Evolutionary conservation across 2,797 vertebrate genomes (phyloP).

Genomic region (Galagoides demidoff): DNA sequence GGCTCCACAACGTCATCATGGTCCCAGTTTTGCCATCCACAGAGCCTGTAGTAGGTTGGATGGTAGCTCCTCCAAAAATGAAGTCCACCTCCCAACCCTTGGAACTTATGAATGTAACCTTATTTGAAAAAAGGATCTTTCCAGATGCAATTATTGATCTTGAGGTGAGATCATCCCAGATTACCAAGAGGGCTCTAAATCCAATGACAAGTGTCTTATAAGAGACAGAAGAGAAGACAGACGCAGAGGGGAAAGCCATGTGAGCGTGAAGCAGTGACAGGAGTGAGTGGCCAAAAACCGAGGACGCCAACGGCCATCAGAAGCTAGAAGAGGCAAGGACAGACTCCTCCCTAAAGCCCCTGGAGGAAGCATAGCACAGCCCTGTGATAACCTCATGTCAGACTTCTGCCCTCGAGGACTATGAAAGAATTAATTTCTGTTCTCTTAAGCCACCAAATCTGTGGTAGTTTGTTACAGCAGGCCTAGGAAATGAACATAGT

Average conservation of each 20-base stretch:
- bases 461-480: not conserved
- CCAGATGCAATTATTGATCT: not conserved
- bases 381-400: not conserved
- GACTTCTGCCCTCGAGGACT: not conserved
- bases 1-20: not conserved
- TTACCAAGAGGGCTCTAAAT: not conserved
- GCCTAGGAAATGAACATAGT: not conserved
- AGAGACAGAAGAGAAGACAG: not conserved
- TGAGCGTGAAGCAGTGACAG: not conserved
- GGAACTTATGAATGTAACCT: not conserved
- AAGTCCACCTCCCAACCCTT: not conserved
- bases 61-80: not conserved
- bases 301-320: rapidly evolving
- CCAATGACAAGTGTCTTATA: not conserved
- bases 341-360: not conserved
- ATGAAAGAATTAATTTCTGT: not conserved
- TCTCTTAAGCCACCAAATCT: not conserved
- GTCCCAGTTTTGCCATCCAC: not conserved
- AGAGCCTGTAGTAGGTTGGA: not conserved
- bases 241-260: not conserved
- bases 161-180: not conserved
- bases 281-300: not conserved
- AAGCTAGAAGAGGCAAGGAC: not conserved
- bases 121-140: constrained; percentile 14
- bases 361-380: not conserved